These are phyloP conservation scores for Harpegnathos saltator DNA, from an alignment of 1,140 invertebrate species.

Conservation along the genomic window DNA sequence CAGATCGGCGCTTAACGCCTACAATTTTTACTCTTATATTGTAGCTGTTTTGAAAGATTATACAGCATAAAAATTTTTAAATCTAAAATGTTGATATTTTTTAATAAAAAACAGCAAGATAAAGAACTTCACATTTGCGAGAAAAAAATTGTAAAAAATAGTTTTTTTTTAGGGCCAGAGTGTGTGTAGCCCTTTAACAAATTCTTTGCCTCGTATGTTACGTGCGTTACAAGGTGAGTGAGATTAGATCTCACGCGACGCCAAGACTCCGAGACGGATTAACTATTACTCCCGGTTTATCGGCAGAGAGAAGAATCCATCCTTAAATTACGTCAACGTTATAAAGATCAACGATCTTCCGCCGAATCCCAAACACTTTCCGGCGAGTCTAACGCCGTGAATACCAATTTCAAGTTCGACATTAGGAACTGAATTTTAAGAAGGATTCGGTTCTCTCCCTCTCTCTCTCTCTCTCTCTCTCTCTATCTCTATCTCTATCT, in stretches of 20 bases:
- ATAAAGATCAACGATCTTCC: conserved; percentile 33
- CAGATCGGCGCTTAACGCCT: no score
- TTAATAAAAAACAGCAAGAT: no score
- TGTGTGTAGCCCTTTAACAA: background rate
- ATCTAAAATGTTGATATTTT: no score
- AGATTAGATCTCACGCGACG: background rate
- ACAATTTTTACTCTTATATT: no score
- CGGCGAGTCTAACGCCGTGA: background rate
- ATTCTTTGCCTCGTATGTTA: background rate
- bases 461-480: background rate
- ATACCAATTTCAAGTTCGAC: conserved; percentile 55
- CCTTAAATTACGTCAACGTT: conserved; percentile 43
- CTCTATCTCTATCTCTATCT: background rate
- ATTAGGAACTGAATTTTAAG: conserved; percentile 56
- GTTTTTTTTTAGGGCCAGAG: no score
- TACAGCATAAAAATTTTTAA: no score
- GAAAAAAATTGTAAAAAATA: no score
- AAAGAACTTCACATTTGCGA: no score
- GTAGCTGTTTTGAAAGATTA: no score
- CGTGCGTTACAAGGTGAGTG: background rate
- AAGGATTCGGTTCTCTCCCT: background rate
- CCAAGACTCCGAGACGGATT: background rate
- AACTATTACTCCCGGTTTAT: background rate
- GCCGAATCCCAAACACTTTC: background rate
- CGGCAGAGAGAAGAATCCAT: background rate